Percentiles rank a stretch among this genome's conserved stretches.
Conservation (phyloP, 2,113 vertebrate species). For the Solea senegalensis region DNA sequence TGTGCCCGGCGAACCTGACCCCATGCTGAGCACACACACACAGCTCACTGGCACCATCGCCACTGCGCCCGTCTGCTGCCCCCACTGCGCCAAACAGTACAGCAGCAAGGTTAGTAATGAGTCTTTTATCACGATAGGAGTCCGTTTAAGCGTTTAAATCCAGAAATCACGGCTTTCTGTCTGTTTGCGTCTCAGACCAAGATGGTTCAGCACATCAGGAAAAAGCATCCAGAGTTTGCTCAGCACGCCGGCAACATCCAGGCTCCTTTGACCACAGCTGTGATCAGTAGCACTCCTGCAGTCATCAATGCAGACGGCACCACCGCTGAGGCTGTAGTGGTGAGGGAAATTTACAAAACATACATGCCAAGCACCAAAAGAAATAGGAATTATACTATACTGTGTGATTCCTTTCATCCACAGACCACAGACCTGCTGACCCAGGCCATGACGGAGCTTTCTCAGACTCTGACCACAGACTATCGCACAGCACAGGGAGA, state of each 20-base stretch:
- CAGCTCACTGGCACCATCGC: conserved; percentile 97
- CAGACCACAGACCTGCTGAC: conserved; percentile 97
- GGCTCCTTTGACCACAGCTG: conserved; percentile 83
- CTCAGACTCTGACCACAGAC: conserved; percentile 94
- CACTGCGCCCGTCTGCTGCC: conserved; percentile 94
- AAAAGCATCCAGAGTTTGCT: conserved; percentile 94
- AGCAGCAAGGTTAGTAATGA: conserved; percentile 90
- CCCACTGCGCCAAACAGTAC: conserved; percentile 98
- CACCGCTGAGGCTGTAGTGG: conserved; percentile 91
- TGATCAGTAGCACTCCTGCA: conserved; percentile 89
- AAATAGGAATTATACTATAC: not conserved
- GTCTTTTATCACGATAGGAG: not conserved
- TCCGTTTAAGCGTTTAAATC: not conserved
- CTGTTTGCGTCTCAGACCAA: conserved; percentile 85
- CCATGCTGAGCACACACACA: conserved; percentile 98
- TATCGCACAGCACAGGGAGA: conserved; percentile 93
- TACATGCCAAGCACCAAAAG: not conserved
- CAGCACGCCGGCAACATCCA: conserved; percentile 87
- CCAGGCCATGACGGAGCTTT: conserved; percentile 98
- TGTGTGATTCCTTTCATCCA: conserved; percentile 2
- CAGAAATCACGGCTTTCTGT: not conserved
- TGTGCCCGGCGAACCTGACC: conserved; percentile 93
- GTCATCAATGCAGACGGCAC: conserved; percentile 87
- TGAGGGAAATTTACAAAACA: conserved; percentile 69
- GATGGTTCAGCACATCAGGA: conserved; percentile 99